Evolutionary conservation across 2,888 invertebrate genomes (phyloP).

Genomic region (Limnephilus lunatus): DNA sequence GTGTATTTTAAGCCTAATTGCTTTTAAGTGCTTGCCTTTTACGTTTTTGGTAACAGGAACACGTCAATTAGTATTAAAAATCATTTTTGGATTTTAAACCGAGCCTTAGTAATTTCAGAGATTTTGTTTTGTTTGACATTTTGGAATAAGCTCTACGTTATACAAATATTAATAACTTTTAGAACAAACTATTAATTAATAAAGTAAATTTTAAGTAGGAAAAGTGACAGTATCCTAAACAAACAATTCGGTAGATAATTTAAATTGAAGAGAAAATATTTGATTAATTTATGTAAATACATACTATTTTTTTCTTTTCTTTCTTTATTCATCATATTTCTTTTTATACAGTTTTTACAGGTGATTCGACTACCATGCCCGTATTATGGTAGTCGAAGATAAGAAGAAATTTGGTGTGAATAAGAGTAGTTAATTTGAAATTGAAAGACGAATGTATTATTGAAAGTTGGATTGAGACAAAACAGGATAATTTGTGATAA

Average conservation of each 20-base stretch:
- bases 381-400: too few relatives aligned
- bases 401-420: too few relatives aligned
- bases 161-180: not conserved
- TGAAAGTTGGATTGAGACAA: not conserved
- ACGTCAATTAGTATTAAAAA: not conserved
- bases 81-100: not conserved
- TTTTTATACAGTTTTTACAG: too few relatives aligned
- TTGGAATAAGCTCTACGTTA: not conserved
- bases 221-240: not conserved
- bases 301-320: too few relatives aligned
- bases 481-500: not conserved
- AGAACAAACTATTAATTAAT: not conserved
- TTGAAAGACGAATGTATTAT: not conserved
- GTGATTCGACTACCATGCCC: too few relatives aligned
- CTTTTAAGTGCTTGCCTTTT: not conserved
- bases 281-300: too few relatives aligned
- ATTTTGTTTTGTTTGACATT: not conserved
- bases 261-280: too few relatives aligned
- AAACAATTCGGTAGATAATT: too few relatives aligned
- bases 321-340: too few relatives aligned
- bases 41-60: not conserved
- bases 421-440: not conserved
- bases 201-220: not conserved
- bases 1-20: not conserved
- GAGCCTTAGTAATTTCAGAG: not conserved